Conservation (phyloP, 2,888 invertebrate species). For the Dinocampus coccinellae region DNA sequence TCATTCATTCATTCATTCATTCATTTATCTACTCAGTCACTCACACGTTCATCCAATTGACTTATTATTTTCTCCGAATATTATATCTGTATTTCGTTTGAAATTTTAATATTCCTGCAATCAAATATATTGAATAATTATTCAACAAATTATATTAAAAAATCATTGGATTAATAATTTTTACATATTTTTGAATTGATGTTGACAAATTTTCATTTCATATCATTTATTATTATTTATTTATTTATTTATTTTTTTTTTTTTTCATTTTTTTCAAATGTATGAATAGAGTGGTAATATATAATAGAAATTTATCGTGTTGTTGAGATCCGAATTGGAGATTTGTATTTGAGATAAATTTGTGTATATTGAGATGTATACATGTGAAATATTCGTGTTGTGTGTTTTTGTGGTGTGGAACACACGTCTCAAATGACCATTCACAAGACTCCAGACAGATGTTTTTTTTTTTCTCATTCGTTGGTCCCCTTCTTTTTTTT, state of each 20-base stretch:
- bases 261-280: neutral
- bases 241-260: neutral
- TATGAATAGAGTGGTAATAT: neutral
- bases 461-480: constrained; percentile 46
- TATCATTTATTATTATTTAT: too few relatives aligned
- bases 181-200: too few relatives aligned
- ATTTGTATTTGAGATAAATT: neutral
- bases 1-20: too few relatives aligned
- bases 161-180: too few relatives aligned
- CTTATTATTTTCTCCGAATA: neutral
- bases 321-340: neutral
- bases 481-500: neutral
- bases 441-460: constrained; percentile 49
- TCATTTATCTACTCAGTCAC: too few relatives aligned
- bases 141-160: too few relatives aligned
- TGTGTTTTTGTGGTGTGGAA: neutral
- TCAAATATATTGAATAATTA: neutral
- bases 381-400: neutral
- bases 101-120: neutral
- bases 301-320: neutral
- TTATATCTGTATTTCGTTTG: neutral
- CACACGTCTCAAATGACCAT: constrained; percentile 13
- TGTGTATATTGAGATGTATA: neutral
- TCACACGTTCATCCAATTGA: neutral
- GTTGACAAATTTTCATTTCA: too few relatives aligned